Conservation (phyloP, 2,888 invertebrate genomes). For the Acanthosepion lycidas region DNA sequence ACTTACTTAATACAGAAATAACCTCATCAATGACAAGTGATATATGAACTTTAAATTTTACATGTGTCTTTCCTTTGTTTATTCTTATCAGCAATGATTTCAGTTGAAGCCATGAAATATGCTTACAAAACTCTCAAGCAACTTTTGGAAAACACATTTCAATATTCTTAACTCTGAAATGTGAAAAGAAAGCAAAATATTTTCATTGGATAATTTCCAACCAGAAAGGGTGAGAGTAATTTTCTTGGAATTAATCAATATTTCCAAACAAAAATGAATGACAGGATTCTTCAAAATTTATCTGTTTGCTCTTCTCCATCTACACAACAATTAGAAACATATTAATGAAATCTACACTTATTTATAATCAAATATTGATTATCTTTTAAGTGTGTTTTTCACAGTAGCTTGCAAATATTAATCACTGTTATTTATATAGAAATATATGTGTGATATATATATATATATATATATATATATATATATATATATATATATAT, state of each 20-base stretch:
- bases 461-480: neutral
- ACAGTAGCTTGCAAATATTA: neutral
- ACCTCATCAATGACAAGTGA: too few relatives aligned
- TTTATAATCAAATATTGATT: neutral
- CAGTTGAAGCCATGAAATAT: too few relatives aligned
- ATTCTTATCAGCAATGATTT: too few relatives aligned
- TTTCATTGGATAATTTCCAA: neutral
- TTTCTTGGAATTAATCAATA: neutral
- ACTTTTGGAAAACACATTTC: neutral
- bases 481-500: neutral
- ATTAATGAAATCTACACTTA: neutral
- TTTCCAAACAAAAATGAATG: neutral
- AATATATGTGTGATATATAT: too few relatives aligned
- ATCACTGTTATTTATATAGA: neutral
- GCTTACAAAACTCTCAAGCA: neutral
- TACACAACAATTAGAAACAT: neutral
- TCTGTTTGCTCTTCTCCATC: neutral
- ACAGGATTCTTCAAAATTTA: neutral
- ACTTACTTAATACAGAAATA: too few relatives aligned
- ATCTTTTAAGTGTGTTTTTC: neutral
- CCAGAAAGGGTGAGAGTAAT: neutral
- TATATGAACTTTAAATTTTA: too few relatives aligned
- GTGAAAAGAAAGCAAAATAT: neutral
- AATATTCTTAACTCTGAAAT: neutral
- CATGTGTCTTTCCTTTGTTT: too few relatives aligned